Base-by-base conservation (phyloP, 2,113 vertebrate species). In the Callopanchax toddi region DNA sequence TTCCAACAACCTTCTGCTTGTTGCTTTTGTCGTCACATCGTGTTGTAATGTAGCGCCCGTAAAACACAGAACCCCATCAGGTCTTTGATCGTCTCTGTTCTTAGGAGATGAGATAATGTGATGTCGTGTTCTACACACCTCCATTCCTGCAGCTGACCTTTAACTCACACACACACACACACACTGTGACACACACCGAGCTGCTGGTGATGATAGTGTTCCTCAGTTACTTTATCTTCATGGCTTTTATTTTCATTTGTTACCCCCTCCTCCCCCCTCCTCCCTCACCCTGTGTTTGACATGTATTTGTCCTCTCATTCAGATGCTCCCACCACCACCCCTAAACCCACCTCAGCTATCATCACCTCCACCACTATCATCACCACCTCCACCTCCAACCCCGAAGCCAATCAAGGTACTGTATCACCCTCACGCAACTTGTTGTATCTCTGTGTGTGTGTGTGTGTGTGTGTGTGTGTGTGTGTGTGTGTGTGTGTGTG, bases 281-380 rank as follows among this genome's bases (percentile, higher is more conserved):
- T 6, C 15, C 9, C 15, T 21, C 29, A 50, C 71, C 39, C 40
- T 73, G 65, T 87, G 84, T 92, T 81, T 92, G 83, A 89, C 84
- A 74, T 90, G 83, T 89, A 79, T 88, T 80, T 92, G 88, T 92
- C 87, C 87, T 88, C 67, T 86, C 91, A 92, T 90, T 77, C 89
- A 93, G 92, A 93, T 92, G 91, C 91, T 81, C 91, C 81, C 87
- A 92, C 91, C 84, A 93, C 91, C 63, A 91, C 91, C 90, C 91
- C 87, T 89, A 87, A 67, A 90, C 90, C 91, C 91, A 93, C 90
- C 84, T 91, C 90, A 76, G 86, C 91, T 85, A 88, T 32, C 48
- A 63, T 63, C 60, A 92, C 89, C 76, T 91, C 90, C 75, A 85
- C 91, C 81, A 83, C 87, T 83, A 76, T 82, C 80, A 89, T 87